Percentiles rank a stretch among this genome's conserved stretches.
Conservation (phyloP, 2,797 vertebrate genomes). For the Oryzias dopingdopingensis region DNA sequence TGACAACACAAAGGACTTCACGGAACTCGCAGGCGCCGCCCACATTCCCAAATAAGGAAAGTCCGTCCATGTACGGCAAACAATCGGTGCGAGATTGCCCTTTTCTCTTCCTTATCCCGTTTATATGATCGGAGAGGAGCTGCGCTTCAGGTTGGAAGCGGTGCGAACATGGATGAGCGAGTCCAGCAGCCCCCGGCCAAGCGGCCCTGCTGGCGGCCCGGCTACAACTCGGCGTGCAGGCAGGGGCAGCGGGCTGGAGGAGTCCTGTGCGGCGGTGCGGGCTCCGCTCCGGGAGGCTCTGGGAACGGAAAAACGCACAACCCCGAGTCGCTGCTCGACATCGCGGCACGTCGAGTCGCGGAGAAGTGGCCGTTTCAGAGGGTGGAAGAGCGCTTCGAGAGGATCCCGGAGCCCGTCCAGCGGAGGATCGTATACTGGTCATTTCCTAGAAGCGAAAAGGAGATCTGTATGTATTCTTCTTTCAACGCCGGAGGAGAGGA, state of each 20-base stretch:
- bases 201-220: conserved; percentile 98
- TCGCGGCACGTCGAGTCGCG: conserved; percentile 92
- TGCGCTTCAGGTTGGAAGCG: conserved; percentile 93
- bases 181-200: conserved; percentile 97
- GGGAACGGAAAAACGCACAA: conserved; percentile 86
- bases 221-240: conserved; percentile 88
- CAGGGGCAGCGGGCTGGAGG: conserved; percentile 90
- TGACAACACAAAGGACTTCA: conserved; percentile 78
- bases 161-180: conserved; percentile 99
- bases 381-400: conserved; percentile 96
- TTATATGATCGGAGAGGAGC: conserved; percentile 96
- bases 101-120: conserved; percentile 85
- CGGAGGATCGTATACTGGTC: conserved; percentile 98
- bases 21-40: conserved; percentile 69
- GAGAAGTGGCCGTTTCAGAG: conserved; percentile 98
- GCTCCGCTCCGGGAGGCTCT: conserved; percentile 84
- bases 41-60: conserved; percentile 76
- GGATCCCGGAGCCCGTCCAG: conserved; percentile 97
- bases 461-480: conserved; percentile 99
- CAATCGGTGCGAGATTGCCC: conserved; percentile 81
- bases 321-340: conserved; percentile 94
- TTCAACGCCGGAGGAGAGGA: conserved; percentile 93
- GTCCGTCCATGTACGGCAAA: conserved; percentile 80
- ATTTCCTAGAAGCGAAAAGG: conserved; percentile 94
- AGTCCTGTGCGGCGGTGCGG: conserved; percentile 79